Base-by-base conservation (phyloP, 2,797 vertebrate species). In the Anniella stebbinsi region DNA sequence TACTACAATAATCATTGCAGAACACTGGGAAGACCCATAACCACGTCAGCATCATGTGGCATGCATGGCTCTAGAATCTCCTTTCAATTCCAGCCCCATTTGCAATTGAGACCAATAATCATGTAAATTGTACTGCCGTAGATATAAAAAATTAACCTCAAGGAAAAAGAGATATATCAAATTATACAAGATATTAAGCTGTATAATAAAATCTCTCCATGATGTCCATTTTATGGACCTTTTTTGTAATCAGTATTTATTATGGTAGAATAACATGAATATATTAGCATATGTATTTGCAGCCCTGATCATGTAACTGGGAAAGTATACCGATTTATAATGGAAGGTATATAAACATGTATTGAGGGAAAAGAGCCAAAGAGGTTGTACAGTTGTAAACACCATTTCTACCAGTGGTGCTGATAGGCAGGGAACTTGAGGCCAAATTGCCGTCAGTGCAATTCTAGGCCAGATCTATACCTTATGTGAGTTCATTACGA, bases 221-320 rank as follows among this genome's bases (percentile, higher is more conserved):
- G 38, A 48, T 92, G 81, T 91, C 69, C 57, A 81, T 77, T 90
- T 91, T 70, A 84, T 89, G 88, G 82, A 67, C 88, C 75, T 91
- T 95, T 94, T 94, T 78, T 90, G 85, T 95, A 90, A 95, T 93
- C 94, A 94, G 66, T 28, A 77, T 48, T 93, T 95, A 41, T 94
- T 90, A 33, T 78, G 84, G 86, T 91, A 69, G 63, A 60, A 73
- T 17, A 60, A 70, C 84, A 72, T 87, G 54, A 86, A 95, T 94
- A 92, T 66, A 90, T 93, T 95, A 94, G 66, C 87, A 92, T 92
- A 75, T 84, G 69, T 91, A 41, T 92, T 30, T 93, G 63, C 28
- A 51, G 45, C 12, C 18, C 76, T 94, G 18, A 88, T 88, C 70
- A 87, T 94, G 87, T 94, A 92, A 51, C 33, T 88, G 80, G 90